A percentile compares a stretch with the other conserved stretches of the same genome.
Conservation (phyloP, 2,797 vertebrate species). For the Lagorchestes hirsutus region DNA sequence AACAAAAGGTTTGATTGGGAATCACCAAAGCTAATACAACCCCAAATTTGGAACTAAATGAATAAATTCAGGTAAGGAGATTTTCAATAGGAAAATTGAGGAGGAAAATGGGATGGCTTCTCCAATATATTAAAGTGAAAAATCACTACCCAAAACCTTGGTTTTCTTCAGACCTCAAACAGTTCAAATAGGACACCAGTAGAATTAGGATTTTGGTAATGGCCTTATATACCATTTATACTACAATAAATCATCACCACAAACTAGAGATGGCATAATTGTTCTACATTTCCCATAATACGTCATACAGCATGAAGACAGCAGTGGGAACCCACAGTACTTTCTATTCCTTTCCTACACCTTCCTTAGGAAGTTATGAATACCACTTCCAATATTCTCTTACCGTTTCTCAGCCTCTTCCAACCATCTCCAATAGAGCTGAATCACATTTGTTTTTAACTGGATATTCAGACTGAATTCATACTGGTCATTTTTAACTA, state of each 20-base stretch:
- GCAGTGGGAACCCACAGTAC: not conserved
- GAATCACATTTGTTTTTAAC: not conserved
- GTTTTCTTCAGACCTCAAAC: slow-evolving; percentile 41
- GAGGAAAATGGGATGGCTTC: not conserved
- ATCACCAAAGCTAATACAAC: slow-evolving; percentile 16
- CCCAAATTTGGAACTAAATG: not conserved
- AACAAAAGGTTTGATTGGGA: slow-evolving; percentile 58
- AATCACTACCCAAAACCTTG: not conserved
- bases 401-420: not conserved
- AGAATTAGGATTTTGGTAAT: slow-evolving; percentile 7
- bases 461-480: not conserved
- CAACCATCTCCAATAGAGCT: not conserved
- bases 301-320: not conserved
- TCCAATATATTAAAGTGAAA: slow-evolving; percentile 38
- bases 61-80: not conserved
- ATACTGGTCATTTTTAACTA: not conserved
- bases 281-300: not conserved
- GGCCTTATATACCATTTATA: slow-evolving; percentile 16
- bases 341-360: not conserved
- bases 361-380: slow-evolving; percentile 7
- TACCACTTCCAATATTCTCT: not conserved
- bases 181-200: slow-evolving; percentile 57
- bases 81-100: not conserved
- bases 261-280: not conserved
- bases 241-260: not conserved